Conservation (phyloP, 2,888 invertebrate genomes). For the Drosophila tripunctata region DNA sequence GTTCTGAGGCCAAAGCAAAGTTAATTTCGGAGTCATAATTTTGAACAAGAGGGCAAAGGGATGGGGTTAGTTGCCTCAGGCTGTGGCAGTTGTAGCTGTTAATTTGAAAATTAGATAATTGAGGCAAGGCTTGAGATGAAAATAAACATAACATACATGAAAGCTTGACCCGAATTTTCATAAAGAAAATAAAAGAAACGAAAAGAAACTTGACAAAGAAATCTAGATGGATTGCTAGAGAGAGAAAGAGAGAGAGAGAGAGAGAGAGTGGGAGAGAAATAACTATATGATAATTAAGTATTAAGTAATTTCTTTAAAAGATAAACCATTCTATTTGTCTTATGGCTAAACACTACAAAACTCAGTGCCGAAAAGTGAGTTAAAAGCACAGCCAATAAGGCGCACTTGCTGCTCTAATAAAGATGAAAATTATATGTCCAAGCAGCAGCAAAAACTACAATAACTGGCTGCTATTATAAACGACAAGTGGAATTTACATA, state of each 20-base stretch:
- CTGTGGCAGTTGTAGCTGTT: conserved; percentile 60
- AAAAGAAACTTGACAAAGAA: conserved; percentile 1
- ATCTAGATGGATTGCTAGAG: background rate
- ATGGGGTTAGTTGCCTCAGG: conserved; percentile 37
- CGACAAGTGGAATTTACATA: conserved; percentile 78
- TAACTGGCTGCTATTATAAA: conserved; percentile 43
- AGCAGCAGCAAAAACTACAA: conserved; percentile 16
- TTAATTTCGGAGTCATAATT: conserved; percentile 28
- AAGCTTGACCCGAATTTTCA: conserved; percentile 55
- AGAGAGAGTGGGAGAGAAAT: no score
- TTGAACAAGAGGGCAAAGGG: conserved; percentile 2
- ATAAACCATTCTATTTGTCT: conserved; percentile 22
- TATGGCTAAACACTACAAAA: conserved; percentile 21
- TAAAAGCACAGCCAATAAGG: conserved; percentile 42
- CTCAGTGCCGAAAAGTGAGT: background rate
- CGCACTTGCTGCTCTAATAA: conserved; percentile 69
- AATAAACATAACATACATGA: conserved; percentile 39
- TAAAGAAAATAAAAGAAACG: conserved; percentile 14
- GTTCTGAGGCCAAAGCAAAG: conserved; percentile 43
- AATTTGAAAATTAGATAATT: conserved; percentile 75
- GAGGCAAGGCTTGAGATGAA: conserved; percentile 39
- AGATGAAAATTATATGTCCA: conserved; percentile 66
- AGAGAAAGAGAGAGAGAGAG: no score
- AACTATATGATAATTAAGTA: background rate
- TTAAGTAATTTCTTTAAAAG: conserved; percentile 15